Conservation (phyloP, 2,888 invertebrate genomes). For the Drosophila prolongata region DNA sequence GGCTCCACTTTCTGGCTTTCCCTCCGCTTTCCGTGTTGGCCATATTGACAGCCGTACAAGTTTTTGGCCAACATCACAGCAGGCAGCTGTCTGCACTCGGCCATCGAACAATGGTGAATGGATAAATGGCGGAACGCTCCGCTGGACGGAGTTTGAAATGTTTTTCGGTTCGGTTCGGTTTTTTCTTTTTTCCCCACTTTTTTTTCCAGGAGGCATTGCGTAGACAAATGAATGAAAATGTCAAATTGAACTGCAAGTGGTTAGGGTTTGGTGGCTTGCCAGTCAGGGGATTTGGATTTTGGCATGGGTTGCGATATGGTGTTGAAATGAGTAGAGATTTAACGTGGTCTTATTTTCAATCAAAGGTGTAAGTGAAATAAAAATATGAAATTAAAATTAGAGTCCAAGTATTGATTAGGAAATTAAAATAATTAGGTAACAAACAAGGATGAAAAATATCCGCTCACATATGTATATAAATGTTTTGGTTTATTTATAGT, state of each 20-base stretch:
- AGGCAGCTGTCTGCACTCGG: constrained; percentile 59
- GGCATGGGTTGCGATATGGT: not conserved
- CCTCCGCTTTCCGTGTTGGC: constrained; percentile 9
- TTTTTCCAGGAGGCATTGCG: constrained; percentile 49
- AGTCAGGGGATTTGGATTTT: constrained; percentile 10
- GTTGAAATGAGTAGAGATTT: not conserved
- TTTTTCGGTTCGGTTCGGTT: constrained; percentile 23
- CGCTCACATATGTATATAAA: too few species aligned
- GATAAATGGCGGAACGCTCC: constrained; percentile 58
- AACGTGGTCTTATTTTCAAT: not conserved
- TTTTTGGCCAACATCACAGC: constrained; percentile 67
- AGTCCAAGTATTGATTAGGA: too few species aligned
- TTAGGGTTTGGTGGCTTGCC: constrained; percentile 28
- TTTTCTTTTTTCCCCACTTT: constrained; percentile 19
- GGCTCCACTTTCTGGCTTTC: constrained; percentile 5
- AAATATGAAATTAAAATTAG: too few species aligned
- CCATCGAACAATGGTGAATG: constrained; percentile 59
- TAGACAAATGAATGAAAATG: constrained; percentile 80
- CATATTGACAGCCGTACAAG: constrained; percentile 70
- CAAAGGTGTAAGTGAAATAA: too few species aligned
- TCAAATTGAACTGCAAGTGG: constrained; percentile 63
- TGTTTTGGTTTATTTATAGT: too few species aligned
- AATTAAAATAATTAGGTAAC: too few species aligned
- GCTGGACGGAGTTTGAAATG: constrained; percentile 54
- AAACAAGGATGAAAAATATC: too few species aligned